These are phyloP conservation scores for Trypoxylus dichotomus DNA, from an alignment of 1,140 invertebrate genomes.

Conservation along the genomic window DNA sequence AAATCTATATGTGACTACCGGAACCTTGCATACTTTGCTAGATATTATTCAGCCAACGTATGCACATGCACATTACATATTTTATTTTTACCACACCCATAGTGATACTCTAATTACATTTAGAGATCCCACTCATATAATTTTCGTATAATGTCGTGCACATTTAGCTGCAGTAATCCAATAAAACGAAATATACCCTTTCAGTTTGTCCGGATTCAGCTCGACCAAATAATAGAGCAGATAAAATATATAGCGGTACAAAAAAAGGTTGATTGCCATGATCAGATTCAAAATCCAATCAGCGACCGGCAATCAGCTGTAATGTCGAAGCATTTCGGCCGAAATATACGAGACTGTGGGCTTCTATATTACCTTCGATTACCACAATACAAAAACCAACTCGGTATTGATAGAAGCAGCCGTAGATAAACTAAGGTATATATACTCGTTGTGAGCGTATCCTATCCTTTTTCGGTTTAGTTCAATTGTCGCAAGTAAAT, in stretches of 20 bases:
- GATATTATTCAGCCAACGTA: too few species aligned
- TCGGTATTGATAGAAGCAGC: not conserved
- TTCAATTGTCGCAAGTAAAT: too few species aligned
- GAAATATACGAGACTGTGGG: not conserved
- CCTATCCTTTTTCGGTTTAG: too few species aligned
- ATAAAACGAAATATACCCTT: not conserved
- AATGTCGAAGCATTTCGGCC: slow-evolving; percentile 33
- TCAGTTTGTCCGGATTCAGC: not conserved
- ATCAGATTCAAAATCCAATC: slow-evolving; percentile 48
- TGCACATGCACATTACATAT: too few species aligned
- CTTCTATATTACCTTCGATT: not conserved
- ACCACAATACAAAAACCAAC: not conserved
- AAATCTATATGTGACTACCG: too few species aligned
- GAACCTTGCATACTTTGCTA: too few species aligned
- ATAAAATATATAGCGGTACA: slow-evolving; percentile 15
- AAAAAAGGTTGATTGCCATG: slow-evolving; percentile 43
- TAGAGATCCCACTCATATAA: too few species aligned
- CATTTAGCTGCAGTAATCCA: not conserved
- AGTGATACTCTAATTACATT: too few species aligned
- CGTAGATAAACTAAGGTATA: too few species aligned
- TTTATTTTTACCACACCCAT: too few species aligned
- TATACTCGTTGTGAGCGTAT: too few species aligned
- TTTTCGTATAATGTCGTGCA: too few species aligned
- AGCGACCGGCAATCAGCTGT: slow-evolving; percentile 47
- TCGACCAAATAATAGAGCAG: not conserved